phyloP scores from a whole-genome alignment of 2,113 vertebrate species.

The Eulemur macaco region DNA sequence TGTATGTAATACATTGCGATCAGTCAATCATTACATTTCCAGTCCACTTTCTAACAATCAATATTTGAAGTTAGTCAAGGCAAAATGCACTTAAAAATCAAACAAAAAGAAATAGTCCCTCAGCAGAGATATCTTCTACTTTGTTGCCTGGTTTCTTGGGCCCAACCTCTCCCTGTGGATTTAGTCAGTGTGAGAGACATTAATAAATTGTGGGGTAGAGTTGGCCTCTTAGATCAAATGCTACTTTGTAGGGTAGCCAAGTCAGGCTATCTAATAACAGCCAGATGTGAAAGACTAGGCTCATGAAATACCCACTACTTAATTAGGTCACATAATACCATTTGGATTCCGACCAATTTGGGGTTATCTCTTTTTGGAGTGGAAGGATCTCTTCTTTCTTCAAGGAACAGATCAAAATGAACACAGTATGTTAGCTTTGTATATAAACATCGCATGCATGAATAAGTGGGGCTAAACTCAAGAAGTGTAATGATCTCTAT shows the following conservation, averaged over 20 bases:
- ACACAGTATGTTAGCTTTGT: background rate
- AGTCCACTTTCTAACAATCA: constrained; percentile 83
- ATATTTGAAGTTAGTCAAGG: constrained; percentile 77
- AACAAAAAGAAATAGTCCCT: constrained; percentile 64
- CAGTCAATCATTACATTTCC: constrained; percentile 84
- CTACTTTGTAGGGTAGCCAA: constrained; percentile 56
- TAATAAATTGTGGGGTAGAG: constrained; percentile 35
- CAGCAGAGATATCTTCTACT: constrained; percentile 38
- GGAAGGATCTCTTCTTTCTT: constrained; percentile 48
- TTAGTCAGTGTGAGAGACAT: constrained; percentile 47
- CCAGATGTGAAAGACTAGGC: constrained; percentile 65
- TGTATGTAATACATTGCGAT: constrained; percentile 87
- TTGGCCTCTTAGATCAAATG: constrained; percentile 50
- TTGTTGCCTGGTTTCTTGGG: constrained; percentile 44
- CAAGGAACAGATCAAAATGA: constrained; percentile 49
- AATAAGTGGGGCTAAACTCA: constrained; percentile 41
- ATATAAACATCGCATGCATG: constrained; percentile 36
- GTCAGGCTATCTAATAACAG: constrained; percentile 61
- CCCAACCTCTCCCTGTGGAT: constrained; percentile 21
- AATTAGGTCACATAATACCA: constrained; percentile 60
- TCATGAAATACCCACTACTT: constrained; percentile 41
- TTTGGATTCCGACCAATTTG: constrained; percentile 55
- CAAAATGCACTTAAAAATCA: constrained; percentile 68
- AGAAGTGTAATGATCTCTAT: background rate
- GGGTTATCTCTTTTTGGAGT: constrained; percentile 38